A percentile compares a stretch with the other conserved stretches of the same genome.
These are phyloP conservation scores for Eupithecia abbreviata DNA, from an alignment of 2,888 invertebrate species.

Conservation along the genomic window DNA sequence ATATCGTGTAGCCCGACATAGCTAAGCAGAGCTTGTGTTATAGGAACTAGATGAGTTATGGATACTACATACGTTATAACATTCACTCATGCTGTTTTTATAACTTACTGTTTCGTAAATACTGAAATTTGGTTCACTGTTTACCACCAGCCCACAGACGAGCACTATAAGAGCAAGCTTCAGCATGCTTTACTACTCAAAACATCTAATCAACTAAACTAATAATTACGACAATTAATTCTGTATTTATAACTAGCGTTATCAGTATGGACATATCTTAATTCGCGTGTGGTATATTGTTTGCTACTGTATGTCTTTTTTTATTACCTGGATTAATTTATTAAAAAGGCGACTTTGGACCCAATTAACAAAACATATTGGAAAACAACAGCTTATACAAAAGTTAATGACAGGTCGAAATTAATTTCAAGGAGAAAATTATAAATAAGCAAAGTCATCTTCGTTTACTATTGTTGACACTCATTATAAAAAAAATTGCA, in stretches of 20 bases:
- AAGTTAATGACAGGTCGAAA: too few species aligned
- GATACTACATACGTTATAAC: too few species aligned
- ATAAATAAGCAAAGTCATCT: not conserved
- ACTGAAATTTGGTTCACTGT: slow-evolving; percentile 5
- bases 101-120: slow-evolving; percentile 1
- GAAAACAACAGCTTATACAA: not conserved
- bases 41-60: too few species aligned
- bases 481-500: too few species aligned
- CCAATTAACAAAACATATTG: not conserved
- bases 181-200: not conserved
- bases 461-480: not conserved
- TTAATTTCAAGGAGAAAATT: not conserved
- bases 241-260: not conserved
- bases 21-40: too few species aligned
- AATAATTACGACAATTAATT: not conserved
- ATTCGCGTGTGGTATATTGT: not conserved
- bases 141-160: not conserved
- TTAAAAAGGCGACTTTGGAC: not conserved
- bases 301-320: not conserved
- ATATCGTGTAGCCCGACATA: too few species aligned
- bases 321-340: not conserved
- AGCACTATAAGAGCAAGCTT: not conserved
- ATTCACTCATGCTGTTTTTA: not conserved
- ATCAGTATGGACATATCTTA: not conserved
- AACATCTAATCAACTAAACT: not conserved